Percentiles rank a stretch among this genome's conserved stretches.
These are phyloP conservation scores for Lasioglossum figueresi DNA, from an alignment of 2,888 invertebrate genomes.

Conservation along the genomic window DNA sequence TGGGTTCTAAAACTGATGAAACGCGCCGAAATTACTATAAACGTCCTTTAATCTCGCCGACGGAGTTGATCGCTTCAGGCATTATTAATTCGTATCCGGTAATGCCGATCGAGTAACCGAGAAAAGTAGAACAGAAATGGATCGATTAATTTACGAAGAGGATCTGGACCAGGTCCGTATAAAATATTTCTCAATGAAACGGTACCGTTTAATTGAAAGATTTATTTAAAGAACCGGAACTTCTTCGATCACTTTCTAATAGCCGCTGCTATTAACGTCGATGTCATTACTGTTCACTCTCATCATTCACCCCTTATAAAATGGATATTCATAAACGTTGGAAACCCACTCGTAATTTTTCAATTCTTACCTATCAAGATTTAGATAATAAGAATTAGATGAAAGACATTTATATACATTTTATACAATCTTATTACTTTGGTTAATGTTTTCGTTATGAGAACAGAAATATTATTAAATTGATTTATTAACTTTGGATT, in stretches of 20 bases:
- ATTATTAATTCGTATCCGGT: neutral
- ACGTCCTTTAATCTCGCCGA: slow-evolving; percentile 1
- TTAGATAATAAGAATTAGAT: too few species aligned
- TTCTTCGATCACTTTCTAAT: neutral
- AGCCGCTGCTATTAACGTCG: neutral
- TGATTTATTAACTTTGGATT: too few species aligned
- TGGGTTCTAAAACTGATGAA: slow-evolving; percentile 22
- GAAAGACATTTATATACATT: too few species aligned
- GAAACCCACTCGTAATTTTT: neutral
- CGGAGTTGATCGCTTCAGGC: neutral
- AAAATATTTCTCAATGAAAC: neutral
- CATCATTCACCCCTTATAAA: neutral
- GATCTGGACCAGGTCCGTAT: neutral
- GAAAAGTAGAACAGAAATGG: neutral
- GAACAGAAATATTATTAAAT: too few species aligned
- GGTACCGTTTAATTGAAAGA: neutral
- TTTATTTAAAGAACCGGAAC: neutral
- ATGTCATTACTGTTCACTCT: neutral
- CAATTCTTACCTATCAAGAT: neutral
- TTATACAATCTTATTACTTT: too few species aligned
- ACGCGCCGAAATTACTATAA: slow-evolving; percentile 7
- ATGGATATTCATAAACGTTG: neutral
- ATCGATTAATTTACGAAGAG: neutral
- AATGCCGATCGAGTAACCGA: neutral
- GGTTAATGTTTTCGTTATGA: too few species aligned